Evolutionary conservation across 2,113 vertebrate species (phyloP).

Genomic region (Zosterops japonicus): DNA sequence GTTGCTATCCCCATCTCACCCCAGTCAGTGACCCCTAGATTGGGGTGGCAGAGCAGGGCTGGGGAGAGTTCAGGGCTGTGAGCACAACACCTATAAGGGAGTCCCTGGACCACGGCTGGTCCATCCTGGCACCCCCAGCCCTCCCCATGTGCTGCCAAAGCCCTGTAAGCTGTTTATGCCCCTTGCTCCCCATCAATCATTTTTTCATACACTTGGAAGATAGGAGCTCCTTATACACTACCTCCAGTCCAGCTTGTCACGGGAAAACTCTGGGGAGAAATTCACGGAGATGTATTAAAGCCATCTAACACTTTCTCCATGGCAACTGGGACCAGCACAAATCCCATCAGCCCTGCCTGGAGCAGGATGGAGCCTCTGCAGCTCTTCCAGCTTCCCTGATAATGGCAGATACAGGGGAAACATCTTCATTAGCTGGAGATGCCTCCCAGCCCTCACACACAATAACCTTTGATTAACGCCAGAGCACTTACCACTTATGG

Average conservation of each 20-base stretch:
- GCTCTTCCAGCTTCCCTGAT: not conserved
- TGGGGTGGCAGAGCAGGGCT: not conserved
- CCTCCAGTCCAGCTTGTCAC: constrained; percentile 69
- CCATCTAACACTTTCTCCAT: constrained; percentile 74
- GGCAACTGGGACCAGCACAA: constrained; percentile 67
- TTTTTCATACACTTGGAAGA: constrained; percentile 64
- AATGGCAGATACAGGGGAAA: not conserved
- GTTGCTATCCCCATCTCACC: accelerated
- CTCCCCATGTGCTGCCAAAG: not conserved
- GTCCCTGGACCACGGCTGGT: accelerated
- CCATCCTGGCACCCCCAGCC: accelerated
- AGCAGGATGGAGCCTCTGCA: not conserved
- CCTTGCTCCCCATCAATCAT: constrained; percentile 55
- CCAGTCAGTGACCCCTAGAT: not conserved
- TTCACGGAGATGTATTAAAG: constrained; percentile 61
- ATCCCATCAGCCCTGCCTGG: constrained; percentile 37
- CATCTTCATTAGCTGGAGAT: constrained; percentile 26
- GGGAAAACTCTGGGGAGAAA: constrained; percentile 71
- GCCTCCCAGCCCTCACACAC: constrained; percentile 24
- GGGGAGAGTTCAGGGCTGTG: not conserved
- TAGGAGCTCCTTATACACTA: constrained; percentile 63
- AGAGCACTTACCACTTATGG: constrained; percentile 1
- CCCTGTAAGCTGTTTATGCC: not conserved
- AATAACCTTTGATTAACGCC: not conserved
- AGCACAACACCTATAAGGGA: not conserved